phyloP scores from a whole-genome alignment of 2,888 invertebrate species.

The Cheilosia pagana region DNA sequence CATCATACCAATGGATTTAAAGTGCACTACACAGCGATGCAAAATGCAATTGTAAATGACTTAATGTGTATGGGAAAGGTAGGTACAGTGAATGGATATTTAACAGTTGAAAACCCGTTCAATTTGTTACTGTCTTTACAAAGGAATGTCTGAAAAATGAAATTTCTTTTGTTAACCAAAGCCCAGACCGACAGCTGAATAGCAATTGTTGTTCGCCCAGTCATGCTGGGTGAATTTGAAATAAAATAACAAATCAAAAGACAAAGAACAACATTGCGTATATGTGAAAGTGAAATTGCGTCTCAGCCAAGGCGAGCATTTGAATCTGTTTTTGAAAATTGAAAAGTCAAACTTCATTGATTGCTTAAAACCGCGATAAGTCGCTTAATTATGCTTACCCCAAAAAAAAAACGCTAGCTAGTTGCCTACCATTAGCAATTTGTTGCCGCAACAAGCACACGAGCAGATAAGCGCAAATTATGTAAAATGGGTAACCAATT shows the following conservation, averaged over 20 bases:
- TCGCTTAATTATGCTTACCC: conserved; percentile 16
- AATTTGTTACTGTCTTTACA: neutral
- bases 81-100: neutral
- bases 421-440: conserved; percentile 42
- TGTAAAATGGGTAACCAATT: conserved; percentile 81
- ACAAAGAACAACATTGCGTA: conserved; percentile 3
- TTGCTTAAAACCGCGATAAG: conserved; percentile 29
- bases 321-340: conserved; percentile 20
- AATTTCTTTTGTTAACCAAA: conserved; percentile 26
- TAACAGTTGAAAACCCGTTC: conserved; percentile 4
- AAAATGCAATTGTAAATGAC: neutral
- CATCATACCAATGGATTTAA: neutral
- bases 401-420: conserved; percentile 19
- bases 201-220: conserved; percentile 42
- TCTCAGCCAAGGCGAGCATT: conserved; percentile 33
- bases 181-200: conserved; percentile 52
- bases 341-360: neutral
- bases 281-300: conserved; percentile 69
- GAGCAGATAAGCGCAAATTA: conserved; percentile 78
- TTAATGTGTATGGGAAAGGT: neutral
- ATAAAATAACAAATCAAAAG: neutral
- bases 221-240: conserved; percentile 53
- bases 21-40: neutral
- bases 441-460: conserved; percentile 53
- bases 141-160: conserved; percentile 3